phyloP scores from a whole-genome alignment of 2,888 invertebrate genomes.

The Venusia cambrica region DNA sequence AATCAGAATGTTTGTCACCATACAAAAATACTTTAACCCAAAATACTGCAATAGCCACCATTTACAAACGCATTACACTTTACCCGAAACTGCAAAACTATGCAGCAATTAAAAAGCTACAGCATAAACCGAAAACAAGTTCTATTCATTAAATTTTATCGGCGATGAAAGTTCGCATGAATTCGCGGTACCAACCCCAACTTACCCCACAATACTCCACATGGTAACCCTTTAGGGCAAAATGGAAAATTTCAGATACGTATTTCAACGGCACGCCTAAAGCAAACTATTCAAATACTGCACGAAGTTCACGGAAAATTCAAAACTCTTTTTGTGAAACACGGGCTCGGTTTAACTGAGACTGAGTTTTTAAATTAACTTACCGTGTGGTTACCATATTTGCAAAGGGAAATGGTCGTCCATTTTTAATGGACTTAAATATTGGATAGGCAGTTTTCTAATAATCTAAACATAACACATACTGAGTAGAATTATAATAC shows the following conservation, averaged over 20 bases:
- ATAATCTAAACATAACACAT: too few species aligned
- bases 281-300: conserved; percentile 55
- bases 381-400: conserved; percentile 18
- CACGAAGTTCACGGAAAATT: conserved; percentile 35
- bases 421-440: conserved; percentile 5
- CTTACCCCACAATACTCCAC: conserved; percentile 21
- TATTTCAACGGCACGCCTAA: conserved; percentile 50
- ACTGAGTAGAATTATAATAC: too few species aligned
- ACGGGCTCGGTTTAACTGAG: conserved; percentile 23
- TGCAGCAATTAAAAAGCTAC: too few species aligned
- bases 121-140: conserved; percentile 35
- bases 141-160: conserved; percentile 46
- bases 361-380: conserved; percentile 27
- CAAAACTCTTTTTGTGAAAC: conserved; percentile 42
- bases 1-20: too few species aligned
- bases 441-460: conserved; percentile 3
- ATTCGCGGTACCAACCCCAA: conserved; percentile 32
- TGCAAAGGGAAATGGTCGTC: conserved; percentile 14
- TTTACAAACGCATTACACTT: too few species aligned
- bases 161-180: conserved; percentile 41
- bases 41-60: too few species aligned
- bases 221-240: conserved; percentile 14
- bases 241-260: conserved; percentile 41
- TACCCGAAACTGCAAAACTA: too few species aligned
- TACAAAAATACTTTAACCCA: too few species aligned